A percentile compares a stretch with the other conserved stretches of the same genome.
These are phyloP conservation scores for Chymomyza amoena DNA, from an alignment of 2,888 invertebrate species.

Conservation along the genomic window DNA sequence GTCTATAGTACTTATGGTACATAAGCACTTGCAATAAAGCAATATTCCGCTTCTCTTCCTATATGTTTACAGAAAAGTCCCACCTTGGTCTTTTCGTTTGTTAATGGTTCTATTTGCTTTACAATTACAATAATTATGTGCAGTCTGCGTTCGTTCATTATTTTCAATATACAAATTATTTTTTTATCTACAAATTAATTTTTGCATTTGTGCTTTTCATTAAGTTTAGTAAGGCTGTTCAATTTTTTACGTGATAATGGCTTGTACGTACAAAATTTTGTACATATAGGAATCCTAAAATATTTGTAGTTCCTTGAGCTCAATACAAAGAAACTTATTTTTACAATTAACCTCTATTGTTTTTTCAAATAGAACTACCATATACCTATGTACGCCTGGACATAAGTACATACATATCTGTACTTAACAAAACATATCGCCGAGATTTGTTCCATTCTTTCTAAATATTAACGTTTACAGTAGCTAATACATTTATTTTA, in stretches of 20 bases:
- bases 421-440: background rate
- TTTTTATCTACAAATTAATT: background rate
- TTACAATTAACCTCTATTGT: background rate
- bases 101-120: background rate
- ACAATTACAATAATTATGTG: constrained; percentile 12
- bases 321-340: background rate
- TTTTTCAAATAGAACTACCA: background rate
- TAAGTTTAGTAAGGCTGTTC: constrained; percentile 53
- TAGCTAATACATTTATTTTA: too few species aligned
- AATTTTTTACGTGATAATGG: background rate
- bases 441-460: background rate
- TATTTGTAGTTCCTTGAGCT: background rate
- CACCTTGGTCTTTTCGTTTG: background rate
- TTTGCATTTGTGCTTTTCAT: constrained; percentile 33
- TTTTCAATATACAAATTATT: constrained; percentile 12
- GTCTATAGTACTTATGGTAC: background rate
- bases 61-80: background rate
- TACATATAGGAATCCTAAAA: background rate
- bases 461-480: background rate
- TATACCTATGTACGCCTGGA: too few species aligned
- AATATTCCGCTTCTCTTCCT: background rate
- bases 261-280: too few species aligned
- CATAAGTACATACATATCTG: too few species aligned
- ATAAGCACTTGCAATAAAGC: background rate
- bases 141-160: constrained; percentile 33